Base-by-base conservation (phyloP, 1,140 invertebrate genomes). In the Musca domestica region DNA sequence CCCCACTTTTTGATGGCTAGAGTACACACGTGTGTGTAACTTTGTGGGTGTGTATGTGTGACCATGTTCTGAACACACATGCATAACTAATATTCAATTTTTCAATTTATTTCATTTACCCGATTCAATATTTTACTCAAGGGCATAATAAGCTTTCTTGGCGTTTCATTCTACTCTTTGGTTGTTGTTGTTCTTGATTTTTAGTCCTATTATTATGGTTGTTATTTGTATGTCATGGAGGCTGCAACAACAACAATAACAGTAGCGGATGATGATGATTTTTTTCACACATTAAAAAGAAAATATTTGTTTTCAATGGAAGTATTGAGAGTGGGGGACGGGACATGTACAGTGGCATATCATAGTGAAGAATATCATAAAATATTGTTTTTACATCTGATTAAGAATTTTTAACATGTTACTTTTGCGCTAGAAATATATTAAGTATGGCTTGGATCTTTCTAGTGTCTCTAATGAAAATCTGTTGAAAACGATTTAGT, bases 61-160 rank as follows among this genome's bases (percentile, higher is more conserved):
- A 22, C 3, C 49, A 52, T 52, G 49, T 20, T 20, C 34, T 25
- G 6, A 34, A 61, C 19, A 1, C 27, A 34, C 52, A 56, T 27
- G n/a, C 52, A 56, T 56, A 56, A 56, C 25, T 51, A 51, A 51
- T 51, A 23, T 61, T 61, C 56, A 61, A 61, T 61, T 34, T 34
- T 58, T 58, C 54, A 58, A 58, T 58, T 61, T 66, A 51, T 66
- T 66, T 48, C 49, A 54, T 48, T 48, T 66, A 48, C 23, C 52
- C 47, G 65, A 66, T 66, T 66, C 65, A 66, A 66, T 66, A 66
- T 66, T 66, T 66, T 54, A 41, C 65, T 66, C 65, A 25, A 54
- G 65, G 65, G 65, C 22, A 66, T 54, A 54, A 66, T 66, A 52
- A 66, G 65, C 51, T 66, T 66, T 61, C 4, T 14, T 25, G 20